A percentile compares a stretch with the other conserved stretches of the same genome.
Conservation (phyloP, 2,888 invertebrate species). For the Drosophila paracracens region DNA sequence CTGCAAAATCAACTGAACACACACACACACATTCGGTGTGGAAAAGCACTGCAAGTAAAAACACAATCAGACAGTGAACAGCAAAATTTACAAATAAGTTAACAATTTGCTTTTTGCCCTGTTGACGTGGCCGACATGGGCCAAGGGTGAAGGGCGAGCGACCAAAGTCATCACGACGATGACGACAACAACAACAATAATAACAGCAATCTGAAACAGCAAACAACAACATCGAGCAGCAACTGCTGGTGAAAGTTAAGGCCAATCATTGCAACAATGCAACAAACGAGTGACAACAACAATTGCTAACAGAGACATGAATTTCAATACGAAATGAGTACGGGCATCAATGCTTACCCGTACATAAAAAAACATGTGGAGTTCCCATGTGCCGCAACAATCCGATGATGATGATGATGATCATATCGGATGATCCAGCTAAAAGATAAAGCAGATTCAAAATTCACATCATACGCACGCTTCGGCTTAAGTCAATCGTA, state of each 20-base stretch:
- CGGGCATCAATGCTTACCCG: constrained; percentile 3
- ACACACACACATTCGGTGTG: constrained; percentile 6
- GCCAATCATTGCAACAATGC: constrained; percentile 74
- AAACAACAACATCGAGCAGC: constrained; percentile 19
- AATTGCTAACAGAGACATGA: constrained; percentile 77
- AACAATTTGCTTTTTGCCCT: constrained; percentile 78
- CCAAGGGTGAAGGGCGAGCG: constrained; percentile 57
- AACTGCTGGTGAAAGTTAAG: constrained; percentile 72
- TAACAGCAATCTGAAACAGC: constrained; percentile 8
- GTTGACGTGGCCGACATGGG: constrained; percentile 44
- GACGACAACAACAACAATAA: constrained; percentile 30
- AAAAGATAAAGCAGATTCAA: constrained; percentile 44
- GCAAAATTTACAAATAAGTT: constrained; percentile 77
- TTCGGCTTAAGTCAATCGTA: constrained; percentile 26
- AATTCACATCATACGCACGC: constrained; percentile 55
- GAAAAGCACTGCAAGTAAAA: constrained; percentile 29
- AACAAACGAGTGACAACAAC: constrained; percentile 57
- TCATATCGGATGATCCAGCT: constrained; percentile 31
- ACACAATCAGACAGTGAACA: constrained; percentile 53
- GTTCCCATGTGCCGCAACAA: constrained; percentile 29
- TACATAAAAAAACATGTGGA: constrained; percentile 10
- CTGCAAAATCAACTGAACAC: constrained; percentile 50
- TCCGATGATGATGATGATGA: constrained; percentile 39
- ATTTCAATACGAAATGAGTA: constrained; percentile 67
- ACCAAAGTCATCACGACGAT: constrained; percentile 73